These are phyloP conservation scores for Dyspetes luteomarginatus DNA, from an alignment of 2,888 invertebrate genomes.

Conservation along the genomic window DNA sequence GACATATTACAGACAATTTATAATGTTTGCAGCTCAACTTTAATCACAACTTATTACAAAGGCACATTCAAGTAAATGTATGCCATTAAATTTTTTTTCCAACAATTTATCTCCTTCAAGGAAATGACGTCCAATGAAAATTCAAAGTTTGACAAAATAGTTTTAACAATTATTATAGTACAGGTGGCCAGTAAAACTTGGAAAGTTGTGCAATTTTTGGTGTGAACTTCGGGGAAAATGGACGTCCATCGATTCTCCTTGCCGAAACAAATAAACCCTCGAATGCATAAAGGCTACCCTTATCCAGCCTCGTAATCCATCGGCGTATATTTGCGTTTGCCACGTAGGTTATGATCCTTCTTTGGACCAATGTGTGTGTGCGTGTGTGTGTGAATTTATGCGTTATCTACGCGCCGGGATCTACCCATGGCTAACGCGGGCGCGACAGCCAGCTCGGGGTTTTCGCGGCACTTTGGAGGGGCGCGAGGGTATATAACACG, in stretches of 20 bases:
- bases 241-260: slow-evolving; percentile 12
- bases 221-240: slow-evolving; percentile 26
- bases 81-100: too few relatives aligned
- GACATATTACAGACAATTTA: too few relatives aligned
- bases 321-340: slow-evolving; percentile 79
- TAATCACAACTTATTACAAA: too few relatives aligned
- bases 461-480: slow-evolving; percentile 46
- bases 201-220: slow-evolving; percentile 18
- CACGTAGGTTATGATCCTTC: slow-evolving; percentile 80
- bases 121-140: background rate
- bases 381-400: slow-evolving; percentile 6
- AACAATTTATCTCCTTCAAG: background rate
- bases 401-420: slow-evolving; percentile 74
- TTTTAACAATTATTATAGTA: too few relatives aligned
- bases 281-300: slow-evolving; percentile 70
- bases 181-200: background rate
- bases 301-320: slow-evolving; percentile 76
- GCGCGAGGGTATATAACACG: slow-evolving; percentile 72
- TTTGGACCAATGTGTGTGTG: slow-evolving; percentile 67
- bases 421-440: slow-evolving; percentile 68
- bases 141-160: slow-evolving; percentile 7
- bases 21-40: too few relatives aligned
- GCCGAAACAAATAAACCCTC: slow-evolving; percentile 55
- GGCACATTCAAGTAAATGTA: too few relatives aligned
- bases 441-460: slow-evolving; percentile 31